Conservation (phyloP, 2,888 invertebrate genomes). For the Zootermopsis nevadensis region DNA sequence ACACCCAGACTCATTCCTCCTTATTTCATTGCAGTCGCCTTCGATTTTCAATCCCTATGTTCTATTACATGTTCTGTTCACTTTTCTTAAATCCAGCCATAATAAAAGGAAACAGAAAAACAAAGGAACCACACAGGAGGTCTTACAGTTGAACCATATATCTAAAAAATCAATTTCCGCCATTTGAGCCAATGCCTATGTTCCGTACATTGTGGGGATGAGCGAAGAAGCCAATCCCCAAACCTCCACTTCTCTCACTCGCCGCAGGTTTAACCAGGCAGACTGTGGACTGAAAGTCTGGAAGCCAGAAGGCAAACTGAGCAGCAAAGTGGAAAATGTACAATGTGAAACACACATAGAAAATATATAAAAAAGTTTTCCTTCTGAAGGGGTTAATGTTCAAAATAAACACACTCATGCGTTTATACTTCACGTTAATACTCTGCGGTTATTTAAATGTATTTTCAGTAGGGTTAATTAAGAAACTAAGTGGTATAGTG, state of each 20-base stretch:
- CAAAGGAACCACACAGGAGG: background rate
- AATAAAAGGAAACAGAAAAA: background rate
- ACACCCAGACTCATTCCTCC: no score
- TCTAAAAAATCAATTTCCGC: conserved; percentile 3
- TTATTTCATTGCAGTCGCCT: no score
- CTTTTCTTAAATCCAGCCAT: background rate
- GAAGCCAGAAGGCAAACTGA: background rate
- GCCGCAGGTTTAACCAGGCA: background rate
- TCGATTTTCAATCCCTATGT: background rate
- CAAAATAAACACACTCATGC: background rate
- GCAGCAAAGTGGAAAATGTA: background rate
- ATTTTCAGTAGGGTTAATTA: no score
- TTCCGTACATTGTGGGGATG: background rate
- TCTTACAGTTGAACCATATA: conserved; percentile 16
- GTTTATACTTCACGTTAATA: background rate
- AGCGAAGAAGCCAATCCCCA: background rate
- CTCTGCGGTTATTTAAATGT: background rate
- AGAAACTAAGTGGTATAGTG: no score
- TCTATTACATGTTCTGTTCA: background rate
- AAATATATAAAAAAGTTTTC: background rate
- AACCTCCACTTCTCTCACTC: background rate
- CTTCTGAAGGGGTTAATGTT: background rate
- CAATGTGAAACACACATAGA: background rate
- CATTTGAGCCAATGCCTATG: background rate
- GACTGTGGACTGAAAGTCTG: background rate